phyloP scores from a whole-genome alignment of 2,113 vertebrate genomes.

The Chaetura pelagica region DNA sequence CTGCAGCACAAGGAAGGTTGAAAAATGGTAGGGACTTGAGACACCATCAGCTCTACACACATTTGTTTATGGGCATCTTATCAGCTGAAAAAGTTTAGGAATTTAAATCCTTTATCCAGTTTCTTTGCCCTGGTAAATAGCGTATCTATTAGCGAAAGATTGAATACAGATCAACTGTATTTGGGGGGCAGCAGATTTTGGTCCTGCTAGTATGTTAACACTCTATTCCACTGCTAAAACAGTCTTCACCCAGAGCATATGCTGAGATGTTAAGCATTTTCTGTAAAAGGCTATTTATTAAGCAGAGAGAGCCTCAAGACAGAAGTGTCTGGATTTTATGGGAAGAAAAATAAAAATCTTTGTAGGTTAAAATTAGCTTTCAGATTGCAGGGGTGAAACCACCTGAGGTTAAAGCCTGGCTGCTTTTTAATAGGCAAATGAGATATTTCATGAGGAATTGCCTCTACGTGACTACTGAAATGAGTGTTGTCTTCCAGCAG shows the following conservation, averaged over 20 bases:
- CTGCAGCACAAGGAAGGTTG: neutral
- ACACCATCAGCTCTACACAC: neutral
- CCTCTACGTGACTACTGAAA: slow-evolving; percentile 32
- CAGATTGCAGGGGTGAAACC: neutral
- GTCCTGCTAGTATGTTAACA: neutral
- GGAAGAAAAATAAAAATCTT: neutral
- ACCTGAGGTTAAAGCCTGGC: neutral
- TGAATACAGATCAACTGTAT: neutral
- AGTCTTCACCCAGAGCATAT: neutral
- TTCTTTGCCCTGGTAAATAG: neutral
- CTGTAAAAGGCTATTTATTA: slow-evolving; percentile 45
- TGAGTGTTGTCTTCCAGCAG: neutral
- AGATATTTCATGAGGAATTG: slow-evolving; percentile 46
- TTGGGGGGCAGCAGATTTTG: neutral
- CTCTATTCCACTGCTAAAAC: neutral
- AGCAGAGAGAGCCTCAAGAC: neutral
- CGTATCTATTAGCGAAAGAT: rapidly evolving
- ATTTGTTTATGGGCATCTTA: neutral
- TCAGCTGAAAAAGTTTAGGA: neutral
- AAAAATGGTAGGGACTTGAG: neutral
- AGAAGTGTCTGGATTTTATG: slow-evolving; percentile 2
- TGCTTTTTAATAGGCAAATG: slow-evolving; percentile 40
- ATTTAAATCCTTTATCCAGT: neutral
- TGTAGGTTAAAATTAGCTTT: slow-evolving; percentile 11
- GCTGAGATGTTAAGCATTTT: neutral